Evolutionary conservation across 30 jellyfish, hydroid and myxozoan species (phyloP).

Genomic region (Sanderia malayensis): DNA sequence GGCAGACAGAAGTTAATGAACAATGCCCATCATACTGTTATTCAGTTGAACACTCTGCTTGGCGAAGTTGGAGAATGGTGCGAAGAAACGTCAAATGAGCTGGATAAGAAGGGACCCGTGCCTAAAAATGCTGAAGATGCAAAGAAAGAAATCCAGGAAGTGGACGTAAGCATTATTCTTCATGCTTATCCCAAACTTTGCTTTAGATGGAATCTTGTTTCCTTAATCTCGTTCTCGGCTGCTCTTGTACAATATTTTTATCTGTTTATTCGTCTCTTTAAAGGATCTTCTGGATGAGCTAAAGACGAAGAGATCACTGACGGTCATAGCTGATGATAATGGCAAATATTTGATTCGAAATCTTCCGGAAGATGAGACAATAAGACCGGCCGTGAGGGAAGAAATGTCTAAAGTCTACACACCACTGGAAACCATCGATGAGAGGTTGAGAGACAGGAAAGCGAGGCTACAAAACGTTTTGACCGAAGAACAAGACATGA

Average conservation of each 20-base stretch:
- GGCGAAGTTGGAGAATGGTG: conserved; percentile 61
- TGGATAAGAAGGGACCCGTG: conserved; percentile 47
- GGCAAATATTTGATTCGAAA: conserved; percentile 74
- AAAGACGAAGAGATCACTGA: conserved; percentile 43
- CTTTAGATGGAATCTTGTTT: neutral
- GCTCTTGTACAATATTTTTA: too few relatives aligned
- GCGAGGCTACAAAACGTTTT: conserved; percentile 61
- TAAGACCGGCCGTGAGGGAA: conserved; percentile 71
- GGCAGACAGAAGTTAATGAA: conserved; percentile 43
- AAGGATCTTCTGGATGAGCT: conserved; percentile 76
- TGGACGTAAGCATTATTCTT: conserved; percentile 67
- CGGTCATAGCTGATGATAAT: conserved; percentile 68
- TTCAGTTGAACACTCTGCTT: conserved; percentile 31
- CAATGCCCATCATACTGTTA: conserved; percentile 48
- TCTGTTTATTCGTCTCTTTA: conserved; percentile 11
- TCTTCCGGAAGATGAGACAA: conserved; percentile 63
- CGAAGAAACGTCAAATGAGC: conserved; percentile 44
- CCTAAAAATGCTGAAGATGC: conserved; percentile 63
- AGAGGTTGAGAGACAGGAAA: conserved; percentile 57
- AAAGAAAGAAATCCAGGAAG: conserved; percentile 42
- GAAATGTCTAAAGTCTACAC: conserved; percentile 42
- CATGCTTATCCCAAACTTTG: neutral
- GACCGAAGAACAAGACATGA: conserved; percentile 64
- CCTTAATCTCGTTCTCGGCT: neutral
- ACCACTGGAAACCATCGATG: conserved; percentile 71